A percentile compares a stretch with the other conserved stretches of the same genome.
phyloP scores from a whole-genome alignment of 2,113 vertebrate genomes.

The Pterocles burchelli region DNA sequence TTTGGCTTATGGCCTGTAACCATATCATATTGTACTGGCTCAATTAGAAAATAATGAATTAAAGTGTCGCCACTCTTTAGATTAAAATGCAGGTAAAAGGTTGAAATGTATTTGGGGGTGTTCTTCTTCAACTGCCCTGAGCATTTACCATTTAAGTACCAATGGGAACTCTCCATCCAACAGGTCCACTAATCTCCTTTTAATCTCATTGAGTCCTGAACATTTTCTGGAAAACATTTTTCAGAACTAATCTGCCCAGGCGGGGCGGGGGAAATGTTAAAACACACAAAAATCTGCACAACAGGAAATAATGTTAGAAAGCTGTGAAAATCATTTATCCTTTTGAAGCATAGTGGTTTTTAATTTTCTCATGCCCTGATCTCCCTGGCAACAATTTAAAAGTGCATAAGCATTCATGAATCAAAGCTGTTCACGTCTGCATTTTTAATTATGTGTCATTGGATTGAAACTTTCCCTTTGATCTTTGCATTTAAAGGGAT shows the following conservation, averaged over 20 bases:
- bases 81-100: not conserved
- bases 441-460: conserved; percentile 77
- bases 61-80: not conserved
- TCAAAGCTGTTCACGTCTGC: conserved; percentile 71
- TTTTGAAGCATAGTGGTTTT: conserved; percentile 75
- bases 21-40: not conserved
- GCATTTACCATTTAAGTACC: not conserved
- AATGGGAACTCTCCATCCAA: conserved; percentile 10
- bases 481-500: conserved; percentile 76
- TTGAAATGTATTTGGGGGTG: not conserved
- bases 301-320: conserved; percentile 74
- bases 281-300: conserved; percentile 57
- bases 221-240: conserved; percentile 51
- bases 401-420: conserved; percentile 74
- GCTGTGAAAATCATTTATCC: conserved; percentile 76
- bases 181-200: conserved; percentile 31
- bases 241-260: conserved; percentile 6
- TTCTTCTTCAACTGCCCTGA: not conserved
- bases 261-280: conserved; percentile 44
- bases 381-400: conserved; percentile 79
- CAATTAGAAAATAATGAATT: conserved; percentile 5
- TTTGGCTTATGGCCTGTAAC: conserved; percentile 14
- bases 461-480: conserved; percentile 77
- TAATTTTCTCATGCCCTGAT: conserved; percentile 78
- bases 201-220: conserved; percentile 50